Conservation (phyloP, 1,140 invertebrate genomes). For the Myzus persicae region DNA sequence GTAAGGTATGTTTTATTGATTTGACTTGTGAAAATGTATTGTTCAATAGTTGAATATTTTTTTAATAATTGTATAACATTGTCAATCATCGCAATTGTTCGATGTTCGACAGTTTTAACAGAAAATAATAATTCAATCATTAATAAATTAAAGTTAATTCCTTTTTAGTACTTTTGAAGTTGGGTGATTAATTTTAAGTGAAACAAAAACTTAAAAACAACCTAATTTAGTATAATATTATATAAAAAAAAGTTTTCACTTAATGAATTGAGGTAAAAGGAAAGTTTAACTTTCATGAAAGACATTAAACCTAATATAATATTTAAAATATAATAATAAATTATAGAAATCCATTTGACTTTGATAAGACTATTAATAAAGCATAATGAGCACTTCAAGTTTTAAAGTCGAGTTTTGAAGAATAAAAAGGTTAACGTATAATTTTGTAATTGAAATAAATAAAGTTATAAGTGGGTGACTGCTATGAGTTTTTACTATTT, state of each 20-base stretch:
- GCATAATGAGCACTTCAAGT: background rate
- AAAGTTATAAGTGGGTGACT: background rate
- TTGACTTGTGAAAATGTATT: background rate
- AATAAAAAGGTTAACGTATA: background rate
- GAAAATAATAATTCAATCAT: background rate
- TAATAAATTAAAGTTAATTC: background rate
- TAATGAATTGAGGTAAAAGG: background rate
- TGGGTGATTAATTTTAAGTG: background rate
- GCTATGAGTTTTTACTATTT: background rate
- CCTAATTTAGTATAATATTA: background rate
- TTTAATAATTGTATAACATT: background rate
- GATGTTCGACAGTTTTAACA: background rate
- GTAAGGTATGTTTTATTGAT: background rate
- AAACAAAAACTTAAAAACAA: background rate
- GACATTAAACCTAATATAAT: background rate
- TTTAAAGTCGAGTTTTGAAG: background rate
- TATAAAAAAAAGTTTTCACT: background rate
- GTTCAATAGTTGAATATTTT: too few species aligned
- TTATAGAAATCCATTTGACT: slow-evolving; percentile 9
- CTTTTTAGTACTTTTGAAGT: background rate
- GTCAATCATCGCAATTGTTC: background rate
- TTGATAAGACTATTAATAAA: background rate
- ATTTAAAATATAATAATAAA: slow-evolving; percentile 1
- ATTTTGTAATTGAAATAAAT: background rate
- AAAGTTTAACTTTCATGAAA: background rate